Conservation (phyloP, 1,140 invertebrate species). For the Trachymyrmex septentrionalis region DNA sequence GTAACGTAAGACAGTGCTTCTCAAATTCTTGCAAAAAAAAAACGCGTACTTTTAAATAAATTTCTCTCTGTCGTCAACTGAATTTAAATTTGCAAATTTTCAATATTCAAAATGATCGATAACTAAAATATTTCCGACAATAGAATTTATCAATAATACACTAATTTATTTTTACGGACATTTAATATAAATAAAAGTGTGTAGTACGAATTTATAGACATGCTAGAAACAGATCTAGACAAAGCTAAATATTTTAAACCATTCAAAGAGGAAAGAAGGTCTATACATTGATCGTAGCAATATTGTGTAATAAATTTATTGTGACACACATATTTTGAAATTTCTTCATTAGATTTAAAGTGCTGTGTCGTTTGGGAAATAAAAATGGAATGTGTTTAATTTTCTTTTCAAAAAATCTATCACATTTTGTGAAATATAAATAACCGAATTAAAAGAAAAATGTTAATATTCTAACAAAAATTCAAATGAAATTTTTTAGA, state of each 20-base stretch:
- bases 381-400: not conserved
- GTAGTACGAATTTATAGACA: not conserved
- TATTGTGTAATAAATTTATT: not conserved
- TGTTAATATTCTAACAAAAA: not conserved
- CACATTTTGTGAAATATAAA: not conserved
- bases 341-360: not conserved
- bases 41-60: not conserved
- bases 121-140: not conserved
- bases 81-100: not conserved
- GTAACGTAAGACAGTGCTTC: not conserved
- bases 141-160: not conserved
- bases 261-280: not conserved
- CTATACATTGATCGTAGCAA: not conserved
- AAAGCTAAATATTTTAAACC: not conserved
- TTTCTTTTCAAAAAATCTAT: not conserved
- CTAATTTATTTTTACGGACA: not conserved
- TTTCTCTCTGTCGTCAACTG: not conserved
- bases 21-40: slow-evolving; percentile 11
- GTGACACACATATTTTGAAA: not conserved
- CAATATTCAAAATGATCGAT: not conserved
- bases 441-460: not conserved
- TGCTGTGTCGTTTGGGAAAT: not conserved
- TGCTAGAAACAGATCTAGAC: not conserved
- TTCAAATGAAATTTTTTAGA: not conserved
- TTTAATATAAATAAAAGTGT: not conserved